These are phyloP conservation scores for Manduca sexta DNA, from an alignment of 1,140 invertebrate genomes.

Conservation along the genomic window DNA sequence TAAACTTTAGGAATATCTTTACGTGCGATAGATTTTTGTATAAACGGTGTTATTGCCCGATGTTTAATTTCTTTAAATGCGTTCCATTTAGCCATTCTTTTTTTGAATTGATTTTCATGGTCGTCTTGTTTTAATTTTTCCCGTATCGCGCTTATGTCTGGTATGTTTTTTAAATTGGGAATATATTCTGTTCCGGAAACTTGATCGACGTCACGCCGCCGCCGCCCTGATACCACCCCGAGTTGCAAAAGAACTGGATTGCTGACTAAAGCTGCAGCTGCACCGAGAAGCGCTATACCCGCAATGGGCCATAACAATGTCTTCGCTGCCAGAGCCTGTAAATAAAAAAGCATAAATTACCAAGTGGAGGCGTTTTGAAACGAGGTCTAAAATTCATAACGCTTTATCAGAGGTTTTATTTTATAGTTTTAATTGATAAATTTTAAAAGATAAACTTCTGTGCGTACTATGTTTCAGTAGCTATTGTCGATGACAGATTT, in stretches of 20 bases:
- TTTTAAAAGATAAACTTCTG: too few species aligned
- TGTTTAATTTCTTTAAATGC: conserved; percentile 4
- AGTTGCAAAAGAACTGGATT: conserved; percentile 85
- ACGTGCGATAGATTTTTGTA: too few species aligned
- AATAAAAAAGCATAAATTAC: conserved; percentile 11
- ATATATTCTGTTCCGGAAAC: conserved; percentile 20
- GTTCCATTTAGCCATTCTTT: conserved; percentile 1
- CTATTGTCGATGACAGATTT: too few species aligned
- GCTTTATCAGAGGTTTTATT: too few species aligned
- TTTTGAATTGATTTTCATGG: not conserved
- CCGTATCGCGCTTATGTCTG: not conserved
- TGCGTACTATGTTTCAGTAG: too few species aligned
- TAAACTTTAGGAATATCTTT: not conserved
- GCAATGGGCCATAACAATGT: conserved; percentile 81
- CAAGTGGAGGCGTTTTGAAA: too few species aligned
- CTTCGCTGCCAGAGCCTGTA: conserved; percentile 72
- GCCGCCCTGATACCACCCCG: conserved; percentile 77
- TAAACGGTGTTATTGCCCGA: not conserved
- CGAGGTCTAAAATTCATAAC: too few species aligned
- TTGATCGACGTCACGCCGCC: conserved; percentile 52
- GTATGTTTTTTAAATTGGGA: not conserved
- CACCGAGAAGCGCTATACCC: conserved; percentile 84
- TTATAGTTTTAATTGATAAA: too few species aligned
- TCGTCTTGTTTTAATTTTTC: not conserved
- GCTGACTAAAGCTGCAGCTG: conserved; percentile 82